Conservation (phyloP, 2,797 vertebrate genomes). For the Falco berigora region DNA sequence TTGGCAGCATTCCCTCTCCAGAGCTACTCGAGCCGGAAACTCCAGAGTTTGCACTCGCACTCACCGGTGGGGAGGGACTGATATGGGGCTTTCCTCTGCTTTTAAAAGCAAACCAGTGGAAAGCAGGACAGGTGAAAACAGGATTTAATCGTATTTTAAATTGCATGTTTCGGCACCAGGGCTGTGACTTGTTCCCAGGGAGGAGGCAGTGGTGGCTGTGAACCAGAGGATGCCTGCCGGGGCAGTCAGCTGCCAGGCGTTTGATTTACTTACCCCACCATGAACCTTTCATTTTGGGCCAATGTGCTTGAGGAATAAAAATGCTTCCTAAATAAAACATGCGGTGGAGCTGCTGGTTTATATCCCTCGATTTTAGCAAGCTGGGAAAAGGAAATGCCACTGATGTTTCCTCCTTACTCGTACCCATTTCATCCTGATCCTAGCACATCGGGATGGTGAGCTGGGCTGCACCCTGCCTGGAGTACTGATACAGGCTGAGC, state of each 20-base stretch:
- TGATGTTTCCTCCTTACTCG: neutral
- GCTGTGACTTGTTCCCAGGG: neutral
- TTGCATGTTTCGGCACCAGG: accelerated
- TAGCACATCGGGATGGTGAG: accelerated
- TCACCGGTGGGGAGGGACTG: accelerated
- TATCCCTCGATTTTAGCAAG: neutral
- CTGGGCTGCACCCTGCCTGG: neutral
- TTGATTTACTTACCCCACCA: neutral
- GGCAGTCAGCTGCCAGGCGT: accelerated
- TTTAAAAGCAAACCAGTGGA: neutral
- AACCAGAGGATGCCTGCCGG: accelerated
- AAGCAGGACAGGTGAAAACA: neutral
- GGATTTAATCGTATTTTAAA: neutral
- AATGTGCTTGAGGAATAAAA: neutral
- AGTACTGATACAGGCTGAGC: neutral
- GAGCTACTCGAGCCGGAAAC: neutral
- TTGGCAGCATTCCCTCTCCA: neutral
- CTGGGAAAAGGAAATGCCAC: neutral
- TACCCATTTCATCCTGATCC: accelerated
- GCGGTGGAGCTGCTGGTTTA: neutral
- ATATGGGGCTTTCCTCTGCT: neutral
- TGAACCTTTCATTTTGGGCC: neutral
- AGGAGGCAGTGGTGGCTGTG: accelerated
- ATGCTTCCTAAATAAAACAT: neutral
- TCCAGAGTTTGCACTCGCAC: accelerated